Percentiles rank a stretch among this genome's conserved stretches.
Evolutionary conservation across 2,797 vertebrate genomes (phyloP).

Genomic region (Sebastiscus albofasciatus): DNA sequence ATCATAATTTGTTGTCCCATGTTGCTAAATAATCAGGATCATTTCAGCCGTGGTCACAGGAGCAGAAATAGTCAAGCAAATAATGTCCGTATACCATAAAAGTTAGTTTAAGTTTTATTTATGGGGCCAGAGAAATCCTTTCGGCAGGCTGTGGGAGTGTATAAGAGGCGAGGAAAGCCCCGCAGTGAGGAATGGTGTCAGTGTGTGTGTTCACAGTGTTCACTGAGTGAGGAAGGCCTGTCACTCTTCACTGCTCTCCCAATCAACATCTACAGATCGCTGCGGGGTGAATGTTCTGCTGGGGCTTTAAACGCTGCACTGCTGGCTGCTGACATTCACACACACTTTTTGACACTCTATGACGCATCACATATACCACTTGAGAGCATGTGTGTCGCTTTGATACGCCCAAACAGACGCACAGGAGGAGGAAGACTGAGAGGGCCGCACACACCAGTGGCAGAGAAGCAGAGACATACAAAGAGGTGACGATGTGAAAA

Average conservation of each 20-base stretch:
- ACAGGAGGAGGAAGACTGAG: background rate
- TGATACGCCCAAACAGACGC: background rate
- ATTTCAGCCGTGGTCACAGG: background rate
- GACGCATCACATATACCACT: conserved; percentile 10
- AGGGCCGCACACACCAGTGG: background rate
- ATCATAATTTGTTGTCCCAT: background rate
- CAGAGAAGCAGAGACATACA: background rate
- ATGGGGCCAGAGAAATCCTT: background rate
- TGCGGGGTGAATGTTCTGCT: conserved; percentile 29
- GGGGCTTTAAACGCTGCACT: conserved; percentile 14
- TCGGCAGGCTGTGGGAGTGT: background rate
- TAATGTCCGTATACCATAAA: background rate
- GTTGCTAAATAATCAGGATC: background rate
- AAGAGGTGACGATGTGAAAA: background rate
- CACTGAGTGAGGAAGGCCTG: conserved; percentile 46
- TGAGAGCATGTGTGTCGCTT: conserved; percentile 11
- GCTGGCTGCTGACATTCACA: conserved; percentile 29
- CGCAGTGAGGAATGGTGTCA: conserved; percentile 38
- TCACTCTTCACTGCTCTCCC: conserved; percentile 42
- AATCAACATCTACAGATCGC: conserved; percentile 32
- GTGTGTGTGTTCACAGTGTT: conserved; percentile 22
- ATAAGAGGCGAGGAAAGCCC: conserved; percentile 29
- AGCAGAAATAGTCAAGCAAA: background rate
- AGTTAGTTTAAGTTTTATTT: background rate
- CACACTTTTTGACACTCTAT: conserved; percentile 22